Conservation (phyloP, 2,888 invertebrate species). For the Panorpa germanica region DNA sequence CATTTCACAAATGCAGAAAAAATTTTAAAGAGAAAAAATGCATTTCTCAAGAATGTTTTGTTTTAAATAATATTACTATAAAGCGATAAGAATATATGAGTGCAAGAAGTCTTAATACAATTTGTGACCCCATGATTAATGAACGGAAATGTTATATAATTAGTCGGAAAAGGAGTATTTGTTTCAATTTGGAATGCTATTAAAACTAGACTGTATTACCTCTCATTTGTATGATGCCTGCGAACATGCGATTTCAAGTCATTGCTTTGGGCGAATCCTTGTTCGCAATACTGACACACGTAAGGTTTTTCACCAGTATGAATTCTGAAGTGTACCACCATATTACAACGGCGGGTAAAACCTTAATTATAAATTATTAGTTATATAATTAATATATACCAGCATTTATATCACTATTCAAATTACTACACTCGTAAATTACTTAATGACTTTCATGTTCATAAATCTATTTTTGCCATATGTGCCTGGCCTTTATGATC, state of each 20-base stretch:
- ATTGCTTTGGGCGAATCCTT: conserved; percentile 28
- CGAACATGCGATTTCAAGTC: conserved; percentile 26
- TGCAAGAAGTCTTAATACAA: neutral
- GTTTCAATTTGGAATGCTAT: conserved; percentile 1
- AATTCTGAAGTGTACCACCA: conserved; percentile 27
- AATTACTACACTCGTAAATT: too few species aligned
- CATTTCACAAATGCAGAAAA: too few species aligned
- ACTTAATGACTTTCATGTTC: too few species aligned
- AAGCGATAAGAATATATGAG: neutral
- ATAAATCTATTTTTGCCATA: too few species aligned
- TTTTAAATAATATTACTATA: too few species aligned
- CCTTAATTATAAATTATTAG: conserved; percentile 10
- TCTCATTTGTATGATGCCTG: conserved; percentile 25
- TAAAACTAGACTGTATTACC: conserved; percentile 13
- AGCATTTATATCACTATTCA: too few species aligned
- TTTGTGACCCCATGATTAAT: neutral
- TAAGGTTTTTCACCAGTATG: conserved; percentile 28
- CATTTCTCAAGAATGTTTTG: too few species aligned
- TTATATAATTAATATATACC: too few species aligned
- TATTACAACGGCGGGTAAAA: conserved; percentile 22
- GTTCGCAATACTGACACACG: conserved; percentile 26
- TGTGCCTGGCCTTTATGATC: too few species aligned
- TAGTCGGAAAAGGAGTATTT: conserved; percentile 3
- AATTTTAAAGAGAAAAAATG: too few species aligned
- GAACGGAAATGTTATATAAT: too few species aligned